Conservation (phyloP, 2,797 vertebrate genomes). For the Momotus momota region DNA sequence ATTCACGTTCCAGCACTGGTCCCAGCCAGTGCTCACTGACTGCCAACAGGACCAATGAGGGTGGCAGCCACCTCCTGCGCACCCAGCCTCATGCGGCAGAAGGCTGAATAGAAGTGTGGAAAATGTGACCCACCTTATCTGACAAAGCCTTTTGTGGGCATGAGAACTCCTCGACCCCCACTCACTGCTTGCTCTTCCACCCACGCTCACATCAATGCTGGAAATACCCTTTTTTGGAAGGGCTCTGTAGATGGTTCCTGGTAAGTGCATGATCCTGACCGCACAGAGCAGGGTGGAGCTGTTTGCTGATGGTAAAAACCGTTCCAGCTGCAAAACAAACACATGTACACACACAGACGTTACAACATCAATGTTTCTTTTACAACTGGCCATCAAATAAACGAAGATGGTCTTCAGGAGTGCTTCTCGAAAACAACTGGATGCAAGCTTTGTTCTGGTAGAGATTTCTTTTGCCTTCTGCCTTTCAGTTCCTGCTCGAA, state of each 20-base stretch:
- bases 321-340: conserved; percentile 19
- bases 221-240: neutral
- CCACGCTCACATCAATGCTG: neutral
- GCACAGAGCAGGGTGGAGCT: fast-evolving
- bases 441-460: neutral
- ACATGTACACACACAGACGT: neutral
- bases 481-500: neutral
- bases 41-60: neutral
- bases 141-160: neutral
- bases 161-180: neutral
- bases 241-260: neutral
- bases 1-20: neutral
- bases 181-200: neutral
- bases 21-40: neutral
- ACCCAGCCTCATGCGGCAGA: fast-evolving
- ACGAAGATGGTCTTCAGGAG: neutral
- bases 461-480: neutral
- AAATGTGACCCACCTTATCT: neutral
- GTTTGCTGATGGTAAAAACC: neutral
- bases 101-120: neutral
- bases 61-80: fast-evolving
- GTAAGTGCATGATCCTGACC: neutral
- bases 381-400: neutral
- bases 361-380: neutral
- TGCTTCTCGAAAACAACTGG: neutral